phyloP scores from a whole-genome alignment of 1,140 invertebrate genomes.

The Gryon sp. region DNA sequence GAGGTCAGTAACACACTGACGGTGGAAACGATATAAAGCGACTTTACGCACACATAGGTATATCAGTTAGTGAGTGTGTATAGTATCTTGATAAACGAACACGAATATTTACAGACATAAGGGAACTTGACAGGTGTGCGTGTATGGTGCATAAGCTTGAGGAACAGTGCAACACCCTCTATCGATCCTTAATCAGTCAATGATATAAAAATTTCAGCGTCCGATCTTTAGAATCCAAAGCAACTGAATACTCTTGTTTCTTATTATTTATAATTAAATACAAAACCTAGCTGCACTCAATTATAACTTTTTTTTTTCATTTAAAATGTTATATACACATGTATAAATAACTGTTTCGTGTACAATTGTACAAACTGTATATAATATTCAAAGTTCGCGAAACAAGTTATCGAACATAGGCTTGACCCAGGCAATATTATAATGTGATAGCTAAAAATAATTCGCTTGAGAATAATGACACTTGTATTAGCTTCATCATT shows the following conservation, averaged over 20 bases:
- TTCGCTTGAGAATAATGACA: not conserved
- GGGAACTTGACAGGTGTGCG: slow-evolving; percentile 58
- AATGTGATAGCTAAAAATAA: slow-evolving; percentile 5
- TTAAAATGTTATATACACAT: no score
- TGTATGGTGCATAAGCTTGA: slow-evolving; percentile 48
- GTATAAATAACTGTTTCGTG: no score
- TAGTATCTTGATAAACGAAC: slow-evolving; percentile 51
- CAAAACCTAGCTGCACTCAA: not conserved
- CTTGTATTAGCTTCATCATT: not conserved
- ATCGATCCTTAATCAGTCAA: slow-evolving; percentile 68
- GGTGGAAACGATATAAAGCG: slow-evolving; percentile 66
- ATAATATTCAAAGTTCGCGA: no score
- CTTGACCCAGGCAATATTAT: not conserved
- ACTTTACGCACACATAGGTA: slow-evolving; percentile 52
- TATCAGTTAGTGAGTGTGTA: slow-evolving; percentile 24
- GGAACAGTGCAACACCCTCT: slow-evolving; percentile 50
- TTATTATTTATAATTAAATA: not conserved
- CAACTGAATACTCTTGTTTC: not conserved
- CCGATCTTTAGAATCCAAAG: slow-evolving; percentile 12
- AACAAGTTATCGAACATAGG: not conserved
- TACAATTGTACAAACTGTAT: no score
- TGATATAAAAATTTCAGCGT: slow-evolving; percentile 51
- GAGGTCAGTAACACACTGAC: slow-evolving; percentile 79
- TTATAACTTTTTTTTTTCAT: not conserved
- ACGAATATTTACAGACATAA: slow-evolving; percentile 61